These are phyloP conservation scores for Atrina japonica DNA, from an alignment of 2,888 invertebrate genomes.

Conservation along the genomic window DNA sequence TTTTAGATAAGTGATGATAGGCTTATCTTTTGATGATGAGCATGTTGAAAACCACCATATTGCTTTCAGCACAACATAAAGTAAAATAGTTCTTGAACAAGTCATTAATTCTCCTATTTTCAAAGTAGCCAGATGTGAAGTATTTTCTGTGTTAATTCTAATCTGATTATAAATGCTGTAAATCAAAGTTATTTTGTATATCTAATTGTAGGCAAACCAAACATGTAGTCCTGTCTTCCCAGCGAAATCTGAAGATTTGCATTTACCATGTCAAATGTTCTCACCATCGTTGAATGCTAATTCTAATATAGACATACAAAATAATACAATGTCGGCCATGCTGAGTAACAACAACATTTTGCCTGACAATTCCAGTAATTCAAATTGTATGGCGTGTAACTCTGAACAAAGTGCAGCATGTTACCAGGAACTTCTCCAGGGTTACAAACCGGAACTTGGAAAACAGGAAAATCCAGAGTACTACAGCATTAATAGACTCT, in stretches of 20 bases:
- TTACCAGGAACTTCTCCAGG: slow-evolving; percentile 31
- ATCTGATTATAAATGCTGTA: too few species aligned
- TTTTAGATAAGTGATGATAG: too few species aligned
- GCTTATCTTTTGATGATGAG: too few species aligned
- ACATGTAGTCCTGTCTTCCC: neutral
- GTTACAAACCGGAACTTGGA: slow-evolving; percentile 86
- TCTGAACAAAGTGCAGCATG: slow-evolving; percentile 11
- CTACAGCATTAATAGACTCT: slow-evolving; percentile 90
- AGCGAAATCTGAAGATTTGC: slow-evolving; percentile 10
- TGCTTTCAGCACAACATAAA: too few species aligned
- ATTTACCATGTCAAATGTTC: slow-evolving; percentile 13
- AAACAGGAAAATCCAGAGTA: slow-evolving; percentile 91
- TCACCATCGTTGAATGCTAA: slow-evolving; percentile 2
- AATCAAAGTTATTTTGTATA: too few species aligned
- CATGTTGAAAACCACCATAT: too few species aligned
- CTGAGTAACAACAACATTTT: slow-evolving; percentile 11
- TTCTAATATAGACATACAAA: neutral
- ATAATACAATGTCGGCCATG: neutral
- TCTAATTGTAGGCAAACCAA: too few species aligned
- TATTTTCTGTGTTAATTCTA: too few species aligned
- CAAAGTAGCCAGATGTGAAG: too few species aligned
- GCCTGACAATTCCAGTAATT: slow-evolving; percentile 14
- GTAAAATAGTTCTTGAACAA: too few species aligned
- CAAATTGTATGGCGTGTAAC: slow-evolving; percentile 24
- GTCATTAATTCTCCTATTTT: too few species aligned